Percentiles rank a stretch among this genome's conserved stretches.
Evolutionary conservation across 2,797 vertebrate species (phyloP).

Genomic region (Crenichthys baileyi): DNA sequence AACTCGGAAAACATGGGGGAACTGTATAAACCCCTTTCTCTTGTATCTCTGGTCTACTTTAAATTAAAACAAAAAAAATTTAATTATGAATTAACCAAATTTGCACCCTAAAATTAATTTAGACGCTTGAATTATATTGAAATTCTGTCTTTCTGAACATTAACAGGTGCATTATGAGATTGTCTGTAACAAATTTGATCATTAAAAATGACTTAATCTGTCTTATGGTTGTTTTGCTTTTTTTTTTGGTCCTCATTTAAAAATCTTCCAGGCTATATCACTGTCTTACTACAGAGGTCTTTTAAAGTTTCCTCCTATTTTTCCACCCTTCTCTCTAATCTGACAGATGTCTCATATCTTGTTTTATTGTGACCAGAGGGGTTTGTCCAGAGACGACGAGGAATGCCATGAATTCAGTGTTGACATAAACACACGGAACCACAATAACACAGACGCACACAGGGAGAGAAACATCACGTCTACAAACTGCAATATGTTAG

Average conservation of each 20-base stretch:
- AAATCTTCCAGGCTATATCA: neutral
- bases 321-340: neutral
- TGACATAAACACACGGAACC: conserved; percentile 22
- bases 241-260: neutral
- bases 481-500: neutral
- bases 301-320: neutral
- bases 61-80: too few species aligned
- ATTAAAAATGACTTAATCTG: too few species aligned
- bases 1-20: too few species aligned
- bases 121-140: too few species aligned
- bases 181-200: too few species aligned
- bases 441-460: neutral
- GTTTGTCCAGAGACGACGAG: conserved; percentile 39
- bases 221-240: neutral
- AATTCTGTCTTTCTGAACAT: too few species aligned
- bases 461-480: neutral
- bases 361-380: conserved; percentile 30
- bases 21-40: too few species aligned
- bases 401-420: conserved; percentile 41
- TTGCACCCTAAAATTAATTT: too few species aligned
- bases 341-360: conserved; percentile 50
- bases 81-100: too few species aligned
- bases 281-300: neutral
- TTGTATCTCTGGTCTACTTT: too few species aligned
- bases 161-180: too few species aligned